phyloP scores from a whole-genome alignment of 2,888 invertebrate species.

The Phalera bucephala region DNA sequence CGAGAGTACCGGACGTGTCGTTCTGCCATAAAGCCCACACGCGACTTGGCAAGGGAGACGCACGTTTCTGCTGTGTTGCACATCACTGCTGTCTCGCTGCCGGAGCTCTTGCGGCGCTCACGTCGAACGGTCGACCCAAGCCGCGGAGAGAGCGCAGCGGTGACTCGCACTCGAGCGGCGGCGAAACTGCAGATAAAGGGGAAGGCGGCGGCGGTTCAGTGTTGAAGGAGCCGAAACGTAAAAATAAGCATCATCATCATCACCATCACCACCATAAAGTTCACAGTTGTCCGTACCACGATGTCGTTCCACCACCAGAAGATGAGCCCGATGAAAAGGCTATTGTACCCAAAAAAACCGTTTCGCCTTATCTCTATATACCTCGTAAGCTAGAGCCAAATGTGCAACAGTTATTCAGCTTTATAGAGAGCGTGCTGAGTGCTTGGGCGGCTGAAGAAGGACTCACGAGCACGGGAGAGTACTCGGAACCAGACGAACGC shows the following conservation, averaged over 20 bases:
- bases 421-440: conserved; percentile 90
- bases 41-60: conserved; percentile 66
- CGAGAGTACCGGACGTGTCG: conserved; percentile 73
- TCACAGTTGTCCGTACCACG: conserved; percentile 74
- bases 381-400: conserved; percentile 87
- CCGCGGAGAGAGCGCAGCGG: conserved; percentile 69
- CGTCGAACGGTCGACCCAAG: conserved; percentile 61
- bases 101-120: conserved; percentile 63
- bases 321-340: conserved; percentile 64
- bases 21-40: conserved; percentile 78
- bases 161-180: conserved; percentile 77
- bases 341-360: conserved; percentile 67
- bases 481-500: conserved; percentile 88
- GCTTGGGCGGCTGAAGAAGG: conserved; percentile 90
- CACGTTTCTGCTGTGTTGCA: conserved; percentile 75
- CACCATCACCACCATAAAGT: conserved; percentile 73
- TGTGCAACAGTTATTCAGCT: conserved; percentile 91
- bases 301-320: conserved; percentile 60
- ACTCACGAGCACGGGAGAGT: conserved; percentile 87
- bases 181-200: conserved; percentile 68
- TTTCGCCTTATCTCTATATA: conserved; percentile 79
- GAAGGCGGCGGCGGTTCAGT: conserved; percentile 52
- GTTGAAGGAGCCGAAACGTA: conserved; percentile 57
- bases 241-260: conserved; percentile 66
- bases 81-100: conserved; percentile 78